Base-by-base conservation (phyloP, 2,113 vertebrate genomes). In the Coturnix japonica region DNA sequence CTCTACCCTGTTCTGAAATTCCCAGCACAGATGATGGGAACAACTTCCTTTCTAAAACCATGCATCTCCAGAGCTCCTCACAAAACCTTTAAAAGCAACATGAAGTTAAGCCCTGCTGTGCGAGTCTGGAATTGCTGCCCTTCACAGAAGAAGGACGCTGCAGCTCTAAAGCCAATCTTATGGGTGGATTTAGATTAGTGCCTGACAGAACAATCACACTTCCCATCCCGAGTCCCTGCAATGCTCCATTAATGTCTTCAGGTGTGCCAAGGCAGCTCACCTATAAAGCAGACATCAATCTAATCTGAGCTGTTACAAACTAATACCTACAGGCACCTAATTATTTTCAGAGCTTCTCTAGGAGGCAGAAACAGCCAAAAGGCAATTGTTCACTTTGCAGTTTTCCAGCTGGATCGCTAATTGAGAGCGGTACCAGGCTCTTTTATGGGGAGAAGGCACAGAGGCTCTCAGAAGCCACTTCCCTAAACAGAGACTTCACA, bases 381-480 rank as follows among this genome's bases (percentile, higher is more conserved):
- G 77, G 74, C 17, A 80, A 83, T 44, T 95, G 88, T 51, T 96
- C 63, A 47, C 19, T 78, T 85, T 11, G 21, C 81, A 64, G 47
- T 46, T 59, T 79, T 80, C 91, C 96, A 97, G 95, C 91, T 97
- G 95, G 80, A 85, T 72, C 92, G 85, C 53, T 25, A 64, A 90
- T n/a, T 20, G 85, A 97, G 87, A 96, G 95, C 93, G 85, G 95
- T 96, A 94, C 96, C 97, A 97, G 96, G 96, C 94, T 97, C 97
- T 93, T 97, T 95, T 95, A 83, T n/a, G 80, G 80, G 7, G 5
- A 83, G 37, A 81, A 71, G 84, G 95, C 94, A 96, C 94, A 94
- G 90, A 96, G 84, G 69, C 84, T 94, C 96, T 93, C 87, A 95
- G 78, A 89, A 94, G 81, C 39, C 23, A 13, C 15, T 44, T 66